Base-by-base conservation (phyloP, 2,888 invertebrate species). In the Mesochorus sp. region DNA sequence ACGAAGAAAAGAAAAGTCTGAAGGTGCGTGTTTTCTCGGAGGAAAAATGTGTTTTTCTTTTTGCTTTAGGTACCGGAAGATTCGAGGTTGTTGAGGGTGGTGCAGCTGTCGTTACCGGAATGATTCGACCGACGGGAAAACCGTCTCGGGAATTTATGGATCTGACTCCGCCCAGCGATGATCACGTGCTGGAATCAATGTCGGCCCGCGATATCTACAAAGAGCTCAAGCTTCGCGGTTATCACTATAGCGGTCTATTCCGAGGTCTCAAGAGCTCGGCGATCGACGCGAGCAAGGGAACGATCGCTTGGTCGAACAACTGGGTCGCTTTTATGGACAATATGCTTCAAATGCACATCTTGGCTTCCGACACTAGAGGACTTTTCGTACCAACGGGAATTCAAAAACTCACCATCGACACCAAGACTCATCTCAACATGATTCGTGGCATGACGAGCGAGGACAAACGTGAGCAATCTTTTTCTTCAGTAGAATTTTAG, bases 271-370 rank as follows among this genome's bases (percentile, higher is more conserved):
- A 89, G 3, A 89, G 91, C 19, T 88, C 92, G 0, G 92, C 93
- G 57, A 89, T 91, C 55, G 84, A 88, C 66, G 93, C 91, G 0
- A 80, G 72, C 0, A 86, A 83, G 3, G 92, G 91, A 3, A 88
- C 81, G 17, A 83, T 93, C 6, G 72, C 82, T 4, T 95, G 95
- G 95, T 89, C 89, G 10, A 93, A 92, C 73, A 94, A 94, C 84
- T 95, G 95, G 94, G 93, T 94, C 2, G 92, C 94, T 0, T 95
- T 94, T 87, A 91, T 95, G 88, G 95, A 95, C 84, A 94, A 93
- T 10, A 93, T 95, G 93, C 89, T 95, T 34, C 95, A 95, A 85
- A 92, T 94, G 82, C 91, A 92, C 42, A 91, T 94, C 31, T 77
- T 94, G 0, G 88, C 89, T 1, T 81, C 88, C 17, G 90, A 92